A percentile compares a stretch with the other conserved stretches of the same genome.
Conservation (phyloP, 2,113 vertebrate genomes). For the Scortum barcoo region DNA sequence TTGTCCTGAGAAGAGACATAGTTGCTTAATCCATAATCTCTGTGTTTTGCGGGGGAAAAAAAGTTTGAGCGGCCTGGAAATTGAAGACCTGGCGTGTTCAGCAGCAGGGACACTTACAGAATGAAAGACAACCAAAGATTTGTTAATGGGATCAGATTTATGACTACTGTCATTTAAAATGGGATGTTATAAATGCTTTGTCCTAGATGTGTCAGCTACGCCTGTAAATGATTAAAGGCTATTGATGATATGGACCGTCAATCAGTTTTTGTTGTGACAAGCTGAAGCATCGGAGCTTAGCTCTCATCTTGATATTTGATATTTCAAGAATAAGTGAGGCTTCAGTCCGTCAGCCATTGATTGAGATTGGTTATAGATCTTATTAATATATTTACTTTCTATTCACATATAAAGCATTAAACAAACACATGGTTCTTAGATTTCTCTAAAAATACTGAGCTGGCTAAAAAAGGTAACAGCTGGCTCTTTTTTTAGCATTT, state of each 20-base stretch:
- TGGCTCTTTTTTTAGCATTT: background rate
- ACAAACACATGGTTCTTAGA: background rate
- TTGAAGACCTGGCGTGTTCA: background rate
- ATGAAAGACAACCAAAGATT: conserved; percentile 28
- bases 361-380: conserved; percentile 22
- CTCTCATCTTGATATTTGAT: conserved; percentile 39
- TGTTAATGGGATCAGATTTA: conserved; percentile 47
- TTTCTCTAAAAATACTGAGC: background rate
- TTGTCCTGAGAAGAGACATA: conserved; percentile 32
- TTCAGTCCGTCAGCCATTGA: conserved; percentile 7
- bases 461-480: background rate
- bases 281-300: conserved; percentile 28
- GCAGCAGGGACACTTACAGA: conserved; percentile 2
- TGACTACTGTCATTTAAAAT: conserved; percentile 50
- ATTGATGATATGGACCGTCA: conserved; percentile 52
- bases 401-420: background rate
- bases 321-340: conserved; percentile 32
- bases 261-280: conserved; percentile 51
- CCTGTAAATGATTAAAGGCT: conserved; percentile 46
- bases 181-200: conserved; percentile 51
- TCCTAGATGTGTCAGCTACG: conserved; percentile 43
- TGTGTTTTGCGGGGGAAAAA: background rate
- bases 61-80: conserved; percentile 34
- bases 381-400: conserved; percentile 18
- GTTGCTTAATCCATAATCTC: background rate